A percentile compares a stretch with the other conserved stretches of the same genome.
Conservation (phyloP, 2,888 invertebrate species). For the Dorcus hopei region DNA sequence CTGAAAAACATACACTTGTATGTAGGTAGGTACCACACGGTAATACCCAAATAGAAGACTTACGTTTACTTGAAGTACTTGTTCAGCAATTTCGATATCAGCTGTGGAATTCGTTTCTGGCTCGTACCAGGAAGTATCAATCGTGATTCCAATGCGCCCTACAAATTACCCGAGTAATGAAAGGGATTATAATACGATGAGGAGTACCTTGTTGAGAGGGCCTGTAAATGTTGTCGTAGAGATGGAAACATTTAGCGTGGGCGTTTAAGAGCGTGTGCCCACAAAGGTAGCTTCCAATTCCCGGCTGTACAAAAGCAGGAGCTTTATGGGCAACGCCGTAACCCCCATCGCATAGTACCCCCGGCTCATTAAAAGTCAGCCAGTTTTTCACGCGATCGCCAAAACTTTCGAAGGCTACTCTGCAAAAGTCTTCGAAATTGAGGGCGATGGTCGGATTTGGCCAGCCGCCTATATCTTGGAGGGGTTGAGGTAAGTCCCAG, state of each 20-base stretch:
- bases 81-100: conserved; percentile 55
- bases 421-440: conserved; percentile 61
- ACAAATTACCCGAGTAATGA: conserved; percentile 41
- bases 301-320: conserved; percentile 52
- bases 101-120: conserved; percentile 50
- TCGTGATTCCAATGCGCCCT: conserved; percentile 60
- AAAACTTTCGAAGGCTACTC: conserved; percentile 46
- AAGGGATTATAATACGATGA: not conserved
- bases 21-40: not conserved
- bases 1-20: conserved; percentile 33
- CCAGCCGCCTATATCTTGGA: conserved; percentile 63
- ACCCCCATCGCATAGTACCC: conserved; percentile 31
- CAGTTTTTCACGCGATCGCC: conserved; percentile 50
- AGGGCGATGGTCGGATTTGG: conserved; percentile 55
- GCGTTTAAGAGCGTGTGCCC: conserved; percentile 62
- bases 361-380: conserved; percentile 57
- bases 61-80: conserved; percentile 57
- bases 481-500: conserved; percentile 61
- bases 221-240: conserved; percentile 55
- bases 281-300: conserved; percentile 60
- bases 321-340: conserved; percentile 46
- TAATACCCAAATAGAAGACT: conserved; percentile 30
- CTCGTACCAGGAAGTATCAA: conserved; percentile 56
- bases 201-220: conserved; percentile 32
- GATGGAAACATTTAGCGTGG: conserved; percentile 61